Evolutionary conservation across 2,113 vertebrate species (phyloP), one percentile per base, ranked within the genome.

Genomic region (Motacilla alba): DNA sequence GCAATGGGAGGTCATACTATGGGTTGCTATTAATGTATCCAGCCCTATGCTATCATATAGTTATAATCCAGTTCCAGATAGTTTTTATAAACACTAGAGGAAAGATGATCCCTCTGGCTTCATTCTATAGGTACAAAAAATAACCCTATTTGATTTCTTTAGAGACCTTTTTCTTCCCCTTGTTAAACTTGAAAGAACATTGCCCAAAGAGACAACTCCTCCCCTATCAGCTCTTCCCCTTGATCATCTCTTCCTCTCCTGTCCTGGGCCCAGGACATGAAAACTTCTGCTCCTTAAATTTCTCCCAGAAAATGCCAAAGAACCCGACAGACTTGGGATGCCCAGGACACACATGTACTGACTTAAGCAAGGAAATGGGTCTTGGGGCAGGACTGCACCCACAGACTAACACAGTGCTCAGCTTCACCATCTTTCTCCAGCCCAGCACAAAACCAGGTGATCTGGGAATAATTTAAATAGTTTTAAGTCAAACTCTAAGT

Each of bases 241-340:
- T 84, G 90, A 95, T 87, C 72, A 80, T 33, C 50, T 69, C 62
- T 73, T 2, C 2, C 20, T 50, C 24, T 78, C 44, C 70, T 64
- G 30, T 55, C 27, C 43, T 41, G 10, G 21, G 41, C 53, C 24
- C 30, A 62, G 43, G 27, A 19, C 72, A 78, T 20, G 19, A 28
- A 89, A 90, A 74, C 6, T 18, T 70, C 60, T 80, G 68, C 9
- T 83, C 26, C 84, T 88, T 44, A 26, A 77, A 53, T 56, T 74
- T 55, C 24, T 55, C 56, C 44, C 35, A 59, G 43, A 39, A 89
- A 70, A 70, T 21, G 19, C 31, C 50, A 10, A 83, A 75, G 12
- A 53, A 13, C 4, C 1, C 2, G 10, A 5, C 1, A 39, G 30
- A n/a, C 0, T 0, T 6, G 35, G 75, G 21, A 37, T 67, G 39